Conservation (phyloP, 2,888 invertebrate species). For the Meteorus colon region DNA sequence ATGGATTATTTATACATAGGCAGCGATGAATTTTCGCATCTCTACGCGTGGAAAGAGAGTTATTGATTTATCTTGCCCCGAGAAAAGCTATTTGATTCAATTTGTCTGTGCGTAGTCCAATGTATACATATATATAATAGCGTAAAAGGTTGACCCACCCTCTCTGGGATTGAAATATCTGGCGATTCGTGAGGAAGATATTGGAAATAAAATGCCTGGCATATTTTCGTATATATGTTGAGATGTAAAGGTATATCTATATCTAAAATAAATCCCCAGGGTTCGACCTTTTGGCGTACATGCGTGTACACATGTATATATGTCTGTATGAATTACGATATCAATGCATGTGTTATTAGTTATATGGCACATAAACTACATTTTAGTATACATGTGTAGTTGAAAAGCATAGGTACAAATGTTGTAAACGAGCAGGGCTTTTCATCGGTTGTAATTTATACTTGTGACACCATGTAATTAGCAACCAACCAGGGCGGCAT, state of each 20-base stretch:
- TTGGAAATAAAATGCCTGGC: slow-evolving; percentile 66
- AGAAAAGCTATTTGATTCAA: slow-evolving; percentile 59
- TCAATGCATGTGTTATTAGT: slow-evolving; percentile 15
- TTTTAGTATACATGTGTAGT: slow-evolving; percentile 26
- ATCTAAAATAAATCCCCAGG: slow-evolving; percentile 55
- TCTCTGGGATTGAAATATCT: slow-evolving; percentile 61
- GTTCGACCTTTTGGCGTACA: slow-evolving; percentile 30
- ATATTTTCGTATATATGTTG: slow-evolving; percentile 57
- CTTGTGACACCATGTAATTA: slow-evolving; percentile 66
- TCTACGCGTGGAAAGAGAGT: slow-evolving; percentile 37
- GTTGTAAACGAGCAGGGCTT: slow-evolving; percentile 58
- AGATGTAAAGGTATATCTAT: slow-evolving; percentile 3
- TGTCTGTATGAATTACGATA: slow-evolving; percentile 19
- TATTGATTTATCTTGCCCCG: slow-evolving; percentile 39
- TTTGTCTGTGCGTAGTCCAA: slow-evolving; percentile 58
- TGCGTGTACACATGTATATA: not conserved
- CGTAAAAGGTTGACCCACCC: slow-evolving; percentile 38
- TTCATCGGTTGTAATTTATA: slow-evolving; percentile 66
- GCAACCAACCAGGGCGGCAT: slow-evolving; percentile 61
- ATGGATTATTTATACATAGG: not conserved
- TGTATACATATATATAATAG: slow-evolving; percentile 35
- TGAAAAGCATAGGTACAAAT: slow-evolving; percentile 43
- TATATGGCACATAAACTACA: slow-evolving; percentile 42
- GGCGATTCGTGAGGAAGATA: slow-evolving; percentile 58
- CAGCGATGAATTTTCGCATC: slow-evolving; percentile 41